phyloP scores from a whole-genome alignment of 2,113 vertebrate species.

The Eulemur rufifrons region DNA sequence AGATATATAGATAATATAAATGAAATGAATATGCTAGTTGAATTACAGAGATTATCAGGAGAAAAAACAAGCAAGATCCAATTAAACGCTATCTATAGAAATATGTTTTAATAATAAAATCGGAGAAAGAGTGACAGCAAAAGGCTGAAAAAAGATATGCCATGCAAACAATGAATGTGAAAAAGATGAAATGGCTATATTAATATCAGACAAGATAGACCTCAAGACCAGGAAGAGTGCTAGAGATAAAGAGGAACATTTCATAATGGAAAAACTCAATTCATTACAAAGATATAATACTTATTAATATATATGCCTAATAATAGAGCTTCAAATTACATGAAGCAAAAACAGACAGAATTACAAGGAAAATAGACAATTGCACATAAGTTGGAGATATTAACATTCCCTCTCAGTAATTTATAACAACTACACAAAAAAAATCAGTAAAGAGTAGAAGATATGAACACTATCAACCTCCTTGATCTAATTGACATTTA shows the following conservation, averaged over 20 bases:
- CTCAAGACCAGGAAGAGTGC: neutral
- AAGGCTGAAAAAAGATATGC: neutral
- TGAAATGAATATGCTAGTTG: neutral
- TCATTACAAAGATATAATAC: neutral
- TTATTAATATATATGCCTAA: neutral
- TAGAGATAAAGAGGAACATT: neutral
- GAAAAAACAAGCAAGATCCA: neutral
- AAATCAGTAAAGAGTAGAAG: neutral
- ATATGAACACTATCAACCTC: neutral
- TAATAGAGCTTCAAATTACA: neutral
- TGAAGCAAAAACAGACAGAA: neutral
- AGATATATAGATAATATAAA: neutral
- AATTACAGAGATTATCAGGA: neutral
- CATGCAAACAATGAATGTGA: neutral
- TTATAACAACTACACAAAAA: neutral
- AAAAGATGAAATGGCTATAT: neutral
- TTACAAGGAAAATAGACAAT: neutral
- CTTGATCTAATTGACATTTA: constrained; percentile 12
- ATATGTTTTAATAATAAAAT: constrained; percentile 40
- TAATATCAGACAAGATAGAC: neutral
- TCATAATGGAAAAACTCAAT: neutral
- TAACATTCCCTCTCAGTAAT: neutral
- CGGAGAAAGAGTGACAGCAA: neutral
- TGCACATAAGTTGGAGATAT: neutral
- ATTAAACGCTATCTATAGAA: neutral